Evolutionary conservation across 2,888 invertebrate genomes (phyloP).

Genomic region (Deroplatys truncata): DNA sequence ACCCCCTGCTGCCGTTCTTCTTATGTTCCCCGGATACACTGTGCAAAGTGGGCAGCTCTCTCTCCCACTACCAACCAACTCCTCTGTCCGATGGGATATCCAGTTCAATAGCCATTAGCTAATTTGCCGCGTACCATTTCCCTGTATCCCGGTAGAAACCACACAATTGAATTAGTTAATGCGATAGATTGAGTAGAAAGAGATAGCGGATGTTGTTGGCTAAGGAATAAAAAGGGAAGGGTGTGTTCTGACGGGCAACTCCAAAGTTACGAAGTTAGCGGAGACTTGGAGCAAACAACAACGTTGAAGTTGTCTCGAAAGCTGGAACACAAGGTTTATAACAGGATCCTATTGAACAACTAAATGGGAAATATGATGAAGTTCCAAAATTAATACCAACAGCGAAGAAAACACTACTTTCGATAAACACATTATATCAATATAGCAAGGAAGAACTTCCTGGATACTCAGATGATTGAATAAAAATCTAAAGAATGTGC

Average conservation of each 20-base stretch:
- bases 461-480: too few species aligned
- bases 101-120: slow-evolving; percentile 8
- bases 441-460: too few species aligned
- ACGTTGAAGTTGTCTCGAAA: background rate
- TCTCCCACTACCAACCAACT: background rate
- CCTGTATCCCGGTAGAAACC: slow-evolving; percentile 9
- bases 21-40: background rate
- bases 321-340: background rate
- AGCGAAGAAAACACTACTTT: too few species aligned
- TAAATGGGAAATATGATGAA: too few species aligned
- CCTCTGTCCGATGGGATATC: background rate
- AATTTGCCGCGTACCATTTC: slow-evolving; percentile 8
- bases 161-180: slow-evolving; percentile 16
- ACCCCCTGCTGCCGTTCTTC: background rate
- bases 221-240: background rate
- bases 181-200: background rate
- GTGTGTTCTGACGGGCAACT: background rate
- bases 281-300: background rate
- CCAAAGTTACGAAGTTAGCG: background rate
- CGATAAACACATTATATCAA: too few species aligned
- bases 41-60: background rate
- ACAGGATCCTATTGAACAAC: background rate
- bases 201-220: background rate
- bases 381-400: too few species aligned
- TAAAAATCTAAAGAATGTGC: too few species aligned